Percentiles rank a stretch among this genome's conserved stretches.
phyloP scores from a whole-genome alignment of 2,113 vertebrate genomes.

The Heliornis fulica region DNA sequence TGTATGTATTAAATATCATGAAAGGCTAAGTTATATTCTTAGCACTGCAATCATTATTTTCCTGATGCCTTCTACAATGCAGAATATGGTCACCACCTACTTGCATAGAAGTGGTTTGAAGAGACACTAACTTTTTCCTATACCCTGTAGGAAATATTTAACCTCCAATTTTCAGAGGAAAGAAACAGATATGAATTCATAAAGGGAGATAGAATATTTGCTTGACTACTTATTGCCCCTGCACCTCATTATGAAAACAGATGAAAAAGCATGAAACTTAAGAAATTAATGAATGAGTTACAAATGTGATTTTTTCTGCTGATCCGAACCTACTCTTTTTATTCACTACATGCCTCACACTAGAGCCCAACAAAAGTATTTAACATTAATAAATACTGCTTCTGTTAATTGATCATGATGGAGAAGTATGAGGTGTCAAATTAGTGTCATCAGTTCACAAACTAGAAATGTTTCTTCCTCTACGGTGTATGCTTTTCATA shows the following conservation, averaged over 20 bases:
- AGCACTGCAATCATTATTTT: background rate
- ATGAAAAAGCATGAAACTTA: background rate
- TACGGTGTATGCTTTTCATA: background rate
- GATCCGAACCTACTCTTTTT: background rate
- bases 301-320: background rate
- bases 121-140: background rate
- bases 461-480: background rate
- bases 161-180: background rate
- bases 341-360: background rate
- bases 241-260: background rate
- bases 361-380: background rate
- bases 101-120: background rate
- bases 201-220: background rate
- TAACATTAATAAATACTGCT: background rate
- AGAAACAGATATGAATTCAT: background rate
- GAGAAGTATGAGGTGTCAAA: background rate
- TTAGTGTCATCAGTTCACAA: background rate
- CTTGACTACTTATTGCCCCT: background rate
- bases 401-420: background rate
- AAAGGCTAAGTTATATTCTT: background rate
- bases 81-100: background rate
- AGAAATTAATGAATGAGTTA: background rate
- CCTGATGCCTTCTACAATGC: background rate
- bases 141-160: background rate
- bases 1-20: background rate